Conservation (phyloP, 1,140 invertebrate species). For the Parapsyche elsis region DNA sequence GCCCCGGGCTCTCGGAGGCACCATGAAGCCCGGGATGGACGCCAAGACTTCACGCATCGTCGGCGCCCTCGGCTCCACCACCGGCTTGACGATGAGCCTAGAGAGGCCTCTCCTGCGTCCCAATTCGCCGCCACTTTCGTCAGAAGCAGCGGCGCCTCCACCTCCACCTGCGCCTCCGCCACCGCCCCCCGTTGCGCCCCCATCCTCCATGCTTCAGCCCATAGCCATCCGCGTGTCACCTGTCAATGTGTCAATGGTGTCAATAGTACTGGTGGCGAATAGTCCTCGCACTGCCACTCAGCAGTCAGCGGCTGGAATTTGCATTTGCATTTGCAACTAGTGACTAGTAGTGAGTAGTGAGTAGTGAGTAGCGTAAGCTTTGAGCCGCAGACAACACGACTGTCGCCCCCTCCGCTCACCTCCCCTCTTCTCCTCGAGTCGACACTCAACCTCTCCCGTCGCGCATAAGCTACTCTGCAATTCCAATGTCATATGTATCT, state of each 20-base stretch:
- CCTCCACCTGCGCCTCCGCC: neutral
- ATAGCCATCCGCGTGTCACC: neutral
- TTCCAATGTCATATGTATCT: no score
- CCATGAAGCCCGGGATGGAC: conserved; percentile 89
- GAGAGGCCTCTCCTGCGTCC: neutral
- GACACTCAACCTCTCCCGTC: no score
- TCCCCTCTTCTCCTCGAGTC: no score
- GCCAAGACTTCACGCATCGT: conserved; percentile 90
- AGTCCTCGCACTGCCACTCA: no score
- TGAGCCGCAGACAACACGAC: no score
- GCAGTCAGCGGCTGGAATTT: neutral
- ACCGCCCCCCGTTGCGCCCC: neutral
- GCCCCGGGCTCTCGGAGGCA: conserved; percentile 78
- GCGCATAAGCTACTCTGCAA: no score
- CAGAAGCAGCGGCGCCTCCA: neutral
- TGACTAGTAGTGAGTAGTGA: no score
- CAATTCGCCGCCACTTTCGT: neutral
- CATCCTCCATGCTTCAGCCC: conserved; percentile 24
- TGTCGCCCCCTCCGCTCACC: no score
- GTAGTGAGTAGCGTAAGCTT: no score
- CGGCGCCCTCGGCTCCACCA: conserved; percentile 58
- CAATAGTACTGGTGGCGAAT: no score
- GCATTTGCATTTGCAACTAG: no score
- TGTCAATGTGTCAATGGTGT: neutral
- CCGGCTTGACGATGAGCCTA: neutral